These are phyloP conservation scores for Eumacrocentrus americanus DNA, from an alignment of 2,888 invertebrate species.

Conservation along the genomic window DNA sequence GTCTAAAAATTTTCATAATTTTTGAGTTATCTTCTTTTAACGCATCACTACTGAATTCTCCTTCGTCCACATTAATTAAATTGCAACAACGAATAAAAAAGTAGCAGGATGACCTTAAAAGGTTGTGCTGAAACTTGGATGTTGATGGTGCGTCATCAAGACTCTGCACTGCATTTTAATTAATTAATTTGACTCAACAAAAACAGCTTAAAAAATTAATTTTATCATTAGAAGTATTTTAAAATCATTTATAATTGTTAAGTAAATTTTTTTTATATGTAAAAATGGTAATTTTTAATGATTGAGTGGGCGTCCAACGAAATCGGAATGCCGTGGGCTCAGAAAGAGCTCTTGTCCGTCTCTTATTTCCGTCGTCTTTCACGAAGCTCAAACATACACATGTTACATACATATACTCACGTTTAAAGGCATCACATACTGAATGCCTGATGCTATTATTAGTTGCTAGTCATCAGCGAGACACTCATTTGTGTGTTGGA, in stretches of 20 bases:
- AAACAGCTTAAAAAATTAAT: not conserved
- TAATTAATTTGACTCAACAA: not conserved
- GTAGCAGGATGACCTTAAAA: not conserved
- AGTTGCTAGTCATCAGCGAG: conserved; percentile 57
- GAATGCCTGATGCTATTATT: conserved; percentile 51
- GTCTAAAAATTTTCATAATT: no score
- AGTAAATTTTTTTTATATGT: not conserved
- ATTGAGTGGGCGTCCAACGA: conserved; percentile 22
- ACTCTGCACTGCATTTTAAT: not conserved
- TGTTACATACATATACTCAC: not conserved
- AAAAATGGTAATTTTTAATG: conserved; percentile 1
- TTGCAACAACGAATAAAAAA: no score
- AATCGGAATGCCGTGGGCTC: conserved; percentile 18
- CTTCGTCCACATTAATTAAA: no score
- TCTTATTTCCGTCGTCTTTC: conserved; percentile 29
- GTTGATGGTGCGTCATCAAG: not conserved
- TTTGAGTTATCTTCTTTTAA: no score
- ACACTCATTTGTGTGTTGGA: conserved; percentile 40
- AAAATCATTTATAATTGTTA: not conserved
- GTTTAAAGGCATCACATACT: no score
- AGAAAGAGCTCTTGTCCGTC: conserved; percentile 21
- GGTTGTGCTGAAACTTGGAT: not conserved
- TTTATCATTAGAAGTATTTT: not conserved
- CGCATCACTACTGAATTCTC: no score
- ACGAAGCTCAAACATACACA: conserved; percentile 5